These are phyloP conservation scores for Melanotaenia maccullochi DNA, from an alignment of 2,797 vertebrate genomes.

Conservation along the genomic window DNA sequence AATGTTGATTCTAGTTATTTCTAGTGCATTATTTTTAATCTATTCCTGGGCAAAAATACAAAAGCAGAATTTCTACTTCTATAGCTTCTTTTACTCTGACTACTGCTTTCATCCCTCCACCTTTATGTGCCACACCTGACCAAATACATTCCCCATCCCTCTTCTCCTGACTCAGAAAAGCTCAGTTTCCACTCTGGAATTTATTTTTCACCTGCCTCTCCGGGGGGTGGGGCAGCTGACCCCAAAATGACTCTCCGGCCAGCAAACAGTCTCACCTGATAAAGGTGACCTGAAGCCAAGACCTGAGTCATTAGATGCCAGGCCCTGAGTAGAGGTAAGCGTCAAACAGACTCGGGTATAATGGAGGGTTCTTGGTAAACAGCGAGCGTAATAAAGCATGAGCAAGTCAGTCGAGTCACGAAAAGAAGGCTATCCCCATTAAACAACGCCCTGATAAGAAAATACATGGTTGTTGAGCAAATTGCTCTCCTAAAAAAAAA, in stretches of 20 bases:
- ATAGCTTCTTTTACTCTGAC: conserved; percentile 19
- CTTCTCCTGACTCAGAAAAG: conserved; percentile 60
- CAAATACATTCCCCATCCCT: conserved; percentile 81
- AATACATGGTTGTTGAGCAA: conserved; percentile 48
- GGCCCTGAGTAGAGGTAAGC: conserved; percentile 82
- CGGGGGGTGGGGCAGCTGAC: conserved; percentile 70
- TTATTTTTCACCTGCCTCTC: conserved; percentile 61
- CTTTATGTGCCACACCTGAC: conserved; percentile 79
- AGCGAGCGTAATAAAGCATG: conserved; percentile 88
- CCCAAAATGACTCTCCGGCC: conserved; percentile 72
- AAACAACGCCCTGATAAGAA: conserved; percentile 83
- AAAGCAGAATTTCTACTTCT: conserved; percentile 4
- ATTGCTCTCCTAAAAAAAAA: conserved; percentile 44
- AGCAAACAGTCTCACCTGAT: conserved; percentile 85
- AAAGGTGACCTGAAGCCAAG: conserved; percentile 81
- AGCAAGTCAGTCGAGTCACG: conserved; percentile 70
- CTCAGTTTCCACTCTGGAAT: conserved; percentile 55
- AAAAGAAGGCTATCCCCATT: conserved; percentile 59
- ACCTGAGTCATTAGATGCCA: conserved; percentile 83
- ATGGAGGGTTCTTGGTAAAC: conserved; percentile 87
- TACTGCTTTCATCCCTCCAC: conserved; percentile 28
- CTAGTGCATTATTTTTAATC: neutral
- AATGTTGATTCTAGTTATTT: neutral
- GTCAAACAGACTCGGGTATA: conserved; percentile 68
- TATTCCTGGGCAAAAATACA: neutral